Conservation (phyloP, 2,888 invertebrate genomes). For the Rotaria macrura region DNA sequence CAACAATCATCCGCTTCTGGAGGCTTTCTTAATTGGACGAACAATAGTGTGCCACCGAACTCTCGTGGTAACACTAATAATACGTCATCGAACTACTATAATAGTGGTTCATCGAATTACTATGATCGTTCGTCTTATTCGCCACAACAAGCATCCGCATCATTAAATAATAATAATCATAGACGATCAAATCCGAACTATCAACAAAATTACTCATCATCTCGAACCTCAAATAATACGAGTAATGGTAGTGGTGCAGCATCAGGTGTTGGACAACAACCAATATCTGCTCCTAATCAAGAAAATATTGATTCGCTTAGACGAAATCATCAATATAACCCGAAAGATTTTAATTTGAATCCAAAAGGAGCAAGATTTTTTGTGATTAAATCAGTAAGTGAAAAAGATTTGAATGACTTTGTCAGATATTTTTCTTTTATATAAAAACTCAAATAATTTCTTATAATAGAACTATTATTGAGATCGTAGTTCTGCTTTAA, state of each 20-base stretch:
- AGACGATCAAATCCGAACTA: background rate
- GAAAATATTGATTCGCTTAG: background rate
- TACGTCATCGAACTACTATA: background rate
- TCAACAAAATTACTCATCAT: conserved; percentile 2
- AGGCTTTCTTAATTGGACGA: background rate
- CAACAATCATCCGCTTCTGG: background rate
- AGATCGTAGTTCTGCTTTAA: too few relatives aligned
- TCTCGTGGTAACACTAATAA: background rate
- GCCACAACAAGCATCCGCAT: background rate
- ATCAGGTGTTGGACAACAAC: background rate
- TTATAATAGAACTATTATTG: too few relatives aligned
- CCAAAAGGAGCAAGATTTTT: conserved; percentile 32
- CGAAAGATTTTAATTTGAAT: conserved; percentile 28
- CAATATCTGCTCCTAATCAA: conserved; percentile 7
- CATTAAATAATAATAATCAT: background rate
- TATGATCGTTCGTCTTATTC: conserved; percentile 4
- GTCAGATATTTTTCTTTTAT: too few relatives aligned
- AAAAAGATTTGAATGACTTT: too few relatives aligned
- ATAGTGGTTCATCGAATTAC: background rate
- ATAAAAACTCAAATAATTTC: too few relatives aligned
- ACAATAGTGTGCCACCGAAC: background rate
- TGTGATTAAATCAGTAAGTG: conserved; percentile 30
- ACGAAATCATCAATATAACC: conserved; percentile 26
- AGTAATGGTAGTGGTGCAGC: background rate
- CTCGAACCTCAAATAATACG: background rate